Conservation (phyloP, 2,888 invertebrate genomes). For the Trachelus stipa region DNA sequence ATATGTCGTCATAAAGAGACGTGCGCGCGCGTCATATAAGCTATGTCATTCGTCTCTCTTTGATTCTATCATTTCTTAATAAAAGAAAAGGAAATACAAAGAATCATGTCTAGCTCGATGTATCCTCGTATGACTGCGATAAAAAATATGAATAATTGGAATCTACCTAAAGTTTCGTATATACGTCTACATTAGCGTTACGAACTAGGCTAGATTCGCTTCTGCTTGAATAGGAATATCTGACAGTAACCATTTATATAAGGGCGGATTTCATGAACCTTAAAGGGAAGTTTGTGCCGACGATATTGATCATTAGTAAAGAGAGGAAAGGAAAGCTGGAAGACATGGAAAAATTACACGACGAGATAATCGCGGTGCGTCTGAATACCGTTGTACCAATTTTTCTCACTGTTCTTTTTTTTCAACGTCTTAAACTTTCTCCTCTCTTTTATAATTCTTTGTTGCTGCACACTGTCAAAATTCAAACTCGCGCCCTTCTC, state of each 20-base stretch:
- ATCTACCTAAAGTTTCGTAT: constrained; percentile 35
- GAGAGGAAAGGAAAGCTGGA: not conserved
- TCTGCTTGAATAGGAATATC: constrained; percentile 51
- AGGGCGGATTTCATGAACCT: constrained; percentile 51
- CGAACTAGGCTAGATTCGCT: constrained; percentile 36
- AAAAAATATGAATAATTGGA: constrained; percentile 47
- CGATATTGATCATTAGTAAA: not conserved
- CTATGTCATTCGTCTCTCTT: not conserved
- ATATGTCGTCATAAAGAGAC: not conserved
- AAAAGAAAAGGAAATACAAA: constrained; percentile 31
- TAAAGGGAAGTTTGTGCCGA: constrained; percentile 4
- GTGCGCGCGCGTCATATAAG: not conserved
- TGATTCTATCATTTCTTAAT: not conserved
- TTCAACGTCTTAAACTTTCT: constrained; percentile 1
- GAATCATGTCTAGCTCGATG: constrained; percentile 33
- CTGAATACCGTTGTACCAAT: constrained; percentile 20
- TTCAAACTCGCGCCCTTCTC: not conserved
- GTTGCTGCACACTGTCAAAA: not conserved
- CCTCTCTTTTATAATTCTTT: not conserved
- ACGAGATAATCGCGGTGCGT: constrained; percentile 12
- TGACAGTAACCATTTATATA: constrained; percentile 40
- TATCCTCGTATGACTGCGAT: constrained; percentile 34
- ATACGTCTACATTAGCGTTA: constrained; percentile 24
- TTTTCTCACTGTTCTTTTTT: constrained; percentile 9
- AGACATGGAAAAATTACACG: not conserved